These are phyloP conservation scores for Mizuhopecten yessoensis DNA, from an alignment of 1,140 invertebrate species.

Conservation along the genomic window DNA sequence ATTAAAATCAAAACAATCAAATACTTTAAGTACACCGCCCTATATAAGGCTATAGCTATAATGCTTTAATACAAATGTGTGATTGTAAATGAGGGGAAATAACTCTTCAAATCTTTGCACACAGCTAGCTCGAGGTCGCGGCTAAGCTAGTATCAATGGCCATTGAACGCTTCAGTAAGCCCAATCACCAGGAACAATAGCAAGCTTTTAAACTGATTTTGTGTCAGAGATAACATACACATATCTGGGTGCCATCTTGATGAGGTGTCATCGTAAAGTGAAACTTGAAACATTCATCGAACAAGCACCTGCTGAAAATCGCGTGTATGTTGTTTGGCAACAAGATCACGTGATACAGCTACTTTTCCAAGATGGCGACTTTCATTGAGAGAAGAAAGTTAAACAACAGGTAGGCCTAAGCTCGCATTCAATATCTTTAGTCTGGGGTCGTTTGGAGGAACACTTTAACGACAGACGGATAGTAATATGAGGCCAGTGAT, in stretches of 20 bases:
- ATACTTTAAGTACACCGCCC: no score
- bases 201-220: neutral
- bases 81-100: no score
- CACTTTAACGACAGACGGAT: neutral
- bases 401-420: neutral
- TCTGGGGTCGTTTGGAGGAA: neutral
- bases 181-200: neutral
- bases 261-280: neutral
- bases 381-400: constrained; percentile 33
- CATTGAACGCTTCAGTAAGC: neutral
- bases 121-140: constrained; percentile 9
- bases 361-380: constrained; percentile 67
- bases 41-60: no score
- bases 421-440: neutral
- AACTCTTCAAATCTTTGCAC: constrained; percentile 23
- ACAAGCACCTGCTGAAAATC: constrained; percentile 40
- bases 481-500: neutral
- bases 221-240: neutral
- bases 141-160: neutral
- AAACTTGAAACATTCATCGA: constrained; percentile 41
- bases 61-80: no score
- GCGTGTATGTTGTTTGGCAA: constrained; percentile 63
- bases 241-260: neutral
- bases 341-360: constrained; percentile 61
- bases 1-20: no score